These are phyloP conservation scores for Megaceryle alcyon DNA, from an alignment of 2,797 vertebrate species.

Conservation along the genomic window DNA sequence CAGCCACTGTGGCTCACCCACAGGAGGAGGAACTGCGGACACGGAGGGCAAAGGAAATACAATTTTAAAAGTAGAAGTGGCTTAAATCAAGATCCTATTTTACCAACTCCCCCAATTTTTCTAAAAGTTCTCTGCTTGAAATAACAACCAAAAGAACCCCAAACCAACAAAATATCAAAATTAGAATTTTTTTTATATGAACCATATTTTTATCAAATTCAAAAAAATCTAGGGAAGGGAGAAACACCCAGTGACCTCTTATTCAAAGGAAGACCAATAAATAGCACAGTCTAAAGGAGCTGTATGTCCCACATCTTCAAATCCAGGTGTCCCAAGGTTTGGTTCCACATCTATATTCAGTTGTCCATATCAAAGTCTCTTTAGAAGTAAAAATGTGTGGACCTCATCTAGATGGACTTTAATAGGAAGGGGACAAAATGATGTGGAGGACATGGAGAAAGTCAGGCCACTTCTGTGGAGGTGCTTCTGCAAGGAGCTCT, in stretches of 20 bases:
- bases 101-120: background rate
- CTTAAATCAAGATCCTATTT: background rate
- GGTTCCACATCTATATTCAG: background rate
- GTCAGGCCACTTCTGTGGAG: background rate
- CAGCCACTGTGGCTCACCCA: rapidly evolving
- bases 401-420: background rate
- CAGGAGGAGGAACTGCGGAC: background rate
- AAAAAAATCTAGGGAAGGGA: background rate
- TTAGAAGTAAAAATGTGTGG: background rate
- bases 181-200: background rate
- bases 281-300: background rate
- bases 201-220: background rate
- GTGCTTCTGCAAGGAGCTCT: background rate
- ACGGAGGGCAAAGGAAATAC: background rate
- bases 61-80: background rate
- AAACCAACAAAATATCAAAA: background rate
- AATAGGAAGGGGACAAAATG: background rate
- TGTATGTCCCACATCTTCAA: background rate
- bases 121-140: background rate
- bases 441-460: background rate
- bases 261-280: background rate
- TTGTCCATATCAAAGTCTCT: background rate
- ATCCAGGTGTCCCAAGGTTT: background rate
- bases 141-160: background rate
- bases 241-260: background rate